Percentiles rank a stretch among this genome's conserved stretches.
These are phyloP conservation scores for Ranitomeya variabilis DNA, from an alignment of 2,113 vertebrate species.

Conservation along the genomic window DNA sequence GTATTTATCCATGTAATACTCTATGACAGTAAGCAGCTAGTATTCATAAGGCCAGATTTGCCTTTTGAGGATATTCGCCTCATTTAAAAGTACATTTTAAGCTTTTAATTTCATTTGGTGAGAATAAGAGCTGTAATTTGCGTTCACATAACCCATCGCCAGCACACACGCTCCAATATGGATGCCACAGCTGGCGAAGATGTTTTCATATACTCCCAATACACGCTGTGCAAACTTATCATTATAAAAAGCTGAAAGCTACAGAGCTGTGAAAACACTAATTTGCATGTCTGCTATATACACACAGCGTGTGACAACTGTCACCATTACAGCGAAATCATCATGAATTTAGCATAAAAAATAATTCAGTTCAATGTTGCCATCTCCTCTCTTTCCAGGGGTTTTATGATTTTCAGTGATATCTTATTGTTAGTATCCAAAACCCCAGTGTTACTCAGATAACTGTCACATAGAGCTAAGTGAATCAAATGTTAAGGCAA, in stretches of 20 bases:
- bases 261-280: slow-evolving; percentile 11
- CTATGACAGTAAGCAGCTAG: too few species aligned
- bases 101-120: background rate
- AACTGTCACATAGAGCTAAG: too few species aligned
- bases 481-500: too few species aligned
- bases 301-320: background rate
- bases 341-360: background rate
- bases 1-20: too few species aligned
- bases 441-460: background rate
- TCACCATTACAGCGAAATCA: background rate
- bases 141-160: background rate
- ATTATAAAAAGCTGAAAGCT: slow-evolving; percentile 20
- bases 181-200: background rate
- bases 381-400: background rate
- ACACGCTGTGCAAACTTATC: background rate
- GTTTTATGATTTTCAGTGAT: background rate
- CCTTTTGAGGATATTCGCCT: background rate
- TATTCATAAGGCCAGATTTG: background rate
- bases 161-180: background rate
- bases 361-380: background rate
- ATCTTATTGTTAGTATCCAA: background rate
- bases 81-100: background rate
- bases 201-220: background rate
- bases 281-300: background rate
- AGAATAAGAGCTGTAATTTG: background rate